Evolutionary conservation across 2,113 vertebrate species (phyloP).

Genomic region (Stomatorhinus ivindoensis): DNA sequence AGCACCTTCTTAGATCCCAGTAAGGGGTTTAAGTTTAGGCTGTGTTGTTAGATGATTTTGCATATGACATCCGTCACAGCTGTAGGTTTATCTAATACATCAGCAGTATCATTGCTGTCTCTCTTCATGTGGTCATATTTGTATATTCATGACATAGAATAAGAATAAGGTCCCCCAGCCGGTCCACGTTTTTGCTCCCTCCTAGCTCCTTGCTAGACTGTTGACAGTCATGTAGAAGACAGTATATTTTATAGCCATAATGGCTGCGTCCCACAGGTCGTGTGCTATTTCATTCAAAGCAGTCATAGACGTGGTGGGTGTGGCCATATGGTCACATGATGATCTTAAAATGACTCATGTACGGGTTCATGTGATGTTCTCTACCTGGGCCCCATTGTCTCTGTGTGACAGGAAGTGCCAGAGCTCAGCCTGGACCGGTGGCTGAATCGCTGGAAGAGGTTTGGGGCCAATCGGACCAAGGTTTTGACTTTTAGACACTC

Average conservation of each 20-base stretch:
- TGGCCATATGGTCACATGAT: background rate
- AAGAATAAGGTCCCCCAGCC: background rate
- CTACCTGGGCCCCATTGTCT: constrained; percentile 6
- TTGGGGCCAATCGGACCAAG: constrained; percentile 15
- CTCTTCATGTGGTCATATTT: background rate
- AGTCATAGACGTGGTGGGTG: background rate
- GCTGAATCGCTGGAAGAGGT: constrained; percentile 14
- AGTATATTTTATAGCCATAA: background rate
- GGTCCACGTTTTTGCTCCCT: background rate
- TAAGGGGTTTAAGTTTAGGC: background rate
- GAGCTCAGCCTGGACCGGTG: background rate
- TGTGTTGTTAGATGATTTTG: background rate
- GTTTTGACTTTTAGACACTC: background rate
- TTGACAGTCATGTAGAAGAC: background rate
- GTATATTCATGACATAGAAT: background rate
- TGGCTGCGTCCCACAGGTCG: background rate
- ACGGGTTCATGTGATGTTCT: background rate
- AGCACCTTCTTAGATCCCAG: background rate
- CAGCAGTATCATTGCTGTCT: background rate
- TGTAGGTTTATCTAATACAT: background rate
- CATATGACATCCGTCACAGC: background rate
- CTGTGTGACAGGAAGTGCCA: background rate
- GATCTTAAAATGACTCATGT: background rate
- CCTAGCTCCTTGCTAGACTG: background rate
- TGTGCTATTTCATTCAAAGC: background rate